phyloP scores from a whole-genome alignment of 2,888 invertebrate genomes.

The Linnaemya vulpina region DNA sequence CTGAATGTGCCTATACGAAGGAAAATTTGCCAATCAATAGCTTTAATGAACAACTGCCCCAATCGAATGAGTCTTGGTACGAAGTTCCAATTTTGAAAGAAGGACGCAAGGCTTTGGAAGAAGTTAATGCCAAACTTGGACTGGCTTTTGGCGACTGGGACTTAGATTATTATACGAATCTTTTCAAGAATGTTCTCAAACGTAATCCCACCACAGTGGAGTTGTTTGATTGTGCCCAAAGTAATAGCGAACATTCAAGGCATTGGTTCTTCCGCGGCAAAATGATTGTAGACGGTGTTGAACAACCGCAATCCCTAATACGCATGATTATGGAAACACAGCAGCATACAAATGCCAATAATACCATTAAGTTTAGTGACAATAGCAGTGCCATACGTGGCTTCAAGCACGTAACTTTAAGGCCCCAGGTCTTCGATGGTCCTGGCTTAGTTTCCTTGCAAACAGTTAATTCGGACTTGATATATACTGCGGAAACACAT shows the following conservation, averaged over 20 bases:
- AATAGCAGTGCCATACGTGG: slow-evolving; percentile 98
- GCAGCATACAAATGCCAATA: slow-evolving; percentile 92
- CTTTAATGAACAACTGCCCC: slow-evolving; percentile 87
- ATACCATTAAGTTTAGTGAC: slow-evolving; percentile 98
- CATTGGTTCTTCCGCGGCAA: slow-evolving; percentile 99
- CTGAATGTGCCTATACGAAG: slow-evolving; percentile 91
- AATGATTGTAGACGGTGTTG: slow-evolving; percentile 91
- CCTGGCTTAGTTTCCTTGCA: slow-evolving; percentile 87
- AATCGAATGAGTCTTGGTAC: slow-evolving; percentile 90
- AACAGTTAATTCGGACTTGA: slow-evolving; percentile 90
- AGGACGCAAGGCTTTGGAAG: slow-evolving; percentile 91
- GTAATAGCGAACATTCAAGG: slow-evolving; percentile 98
- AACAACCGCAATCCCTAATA: slow-evolving; percentile 92
- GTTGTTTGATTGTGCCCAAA: slow-evolving; percentile 98
- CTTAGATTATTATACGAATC: slow-evolving; percentile 92
- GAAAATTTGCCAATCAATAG: slow-evolving; percentile 86
- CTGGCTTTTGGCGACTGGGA: slow-evolving; percentile 97
- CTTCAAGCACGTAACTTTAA: slow-evolving; percentile 87
- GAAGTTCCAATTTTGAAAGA: slow-evolving; percentile 91
- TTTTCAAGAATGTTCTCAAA: slow-evolving; percentile 91
- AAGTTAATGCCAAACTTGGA: slow-evolving; percentile 91
- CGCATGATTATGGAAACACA: slow-evolving; percentile 97
- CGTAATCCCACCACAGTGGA: slow-evolving; percentile 98
- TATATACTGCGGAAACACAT: slow-evolving; percentile 99
- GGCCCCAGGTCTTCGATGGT: slow-evolving; percentile 85